These are phyloP conservation scores for Etheostoma cragini DNA, from an alignment of 2,113 vertebrate species.

Conservation along the genomic window DNA sequence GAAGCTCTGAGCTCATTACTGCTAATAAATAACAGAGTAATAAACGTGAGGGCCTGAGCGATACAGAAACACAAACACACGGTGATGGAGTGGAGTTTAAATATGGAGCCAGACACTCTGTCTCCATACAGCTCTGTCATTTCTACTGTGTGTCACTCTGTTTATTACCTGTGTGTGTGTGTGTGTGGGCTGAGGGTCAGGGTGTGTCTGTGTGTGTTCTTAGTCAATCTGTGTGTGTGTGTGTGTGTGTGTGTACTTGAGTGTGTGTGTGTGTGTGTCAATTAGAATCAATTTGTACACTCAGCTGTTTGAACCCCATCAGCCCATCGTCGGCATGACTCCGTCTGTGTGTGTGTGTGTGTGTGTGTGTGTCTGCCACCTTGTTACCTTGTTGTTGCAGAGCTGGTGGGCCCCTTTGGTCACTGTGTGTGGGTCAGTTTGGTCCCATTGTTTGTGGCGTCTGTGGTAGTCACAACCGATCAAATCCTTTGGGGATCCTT, in stretches of 20 bases:
- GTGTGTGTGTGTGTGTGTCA: conserved; percentile 54
- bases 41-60: conserved; percentile 47
- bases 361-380: conserved; percentile 40
- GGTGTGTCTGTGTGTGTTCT: conserved; percentile 71
- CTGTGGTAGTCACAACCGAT: neutral
- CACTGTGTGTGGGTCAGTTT: conserved; percentile 75
- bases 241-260: conserved; percentile 19
- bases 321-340: conserved; percentile 33
- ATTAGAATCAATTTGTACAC: conserved; percentile 82
- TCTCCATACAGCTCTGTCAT: conserved; percentile 70
- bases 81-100: conserved; percentile 59
- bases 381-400: conserved; percentile 70
- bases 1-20: conserved; percentile 56
- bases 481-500: too few relatives aligned
- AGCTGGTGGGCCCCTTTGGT: conserved; percentile 73
- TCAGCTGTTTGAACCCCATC: conserved; percentile 78
- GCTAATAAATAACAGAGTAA: conserved; percentile 73
- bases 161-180: conserved; percentile 59
- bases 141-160: conserved; percentile 57
- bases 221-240: conserved; percentile 49
- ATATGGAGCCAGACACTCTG: conserved; percentile 72
- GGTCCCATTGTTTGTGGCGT: conserved; percentile 21
- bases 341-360: conserved; percentile 31
- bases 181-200: conserved; percentile 27
- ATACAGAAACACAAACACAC: conserved; percentile 66